Evolutionary conservation across 2,888 invertebrate species (phyloP).

Genomic region (Drosophila mercatorum): DNA sequence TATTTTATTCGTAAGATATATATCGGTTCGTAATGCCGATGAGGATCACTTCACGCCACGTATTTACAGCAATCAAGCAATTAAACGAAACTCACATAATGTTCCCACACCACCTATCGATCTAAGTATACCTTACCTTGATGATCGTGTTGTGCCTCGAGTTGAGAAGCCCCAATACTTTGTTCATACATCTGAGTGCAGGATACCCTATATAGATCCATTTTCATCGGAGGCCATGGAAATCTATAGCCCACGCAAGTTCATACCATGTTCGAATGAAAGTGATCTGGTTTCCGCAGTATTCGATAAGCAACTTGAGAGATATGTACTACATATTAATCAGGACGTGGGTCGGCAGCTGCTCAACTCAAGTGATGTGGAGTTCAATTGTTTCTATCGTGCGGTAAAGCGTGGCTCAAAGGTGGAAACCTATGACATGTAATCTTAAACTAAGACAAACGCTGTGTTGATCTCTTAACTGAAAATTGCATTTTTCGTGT

Average conservation of each 20-base stretch:
- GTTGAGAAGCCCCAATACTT: constrained; percentile 25
- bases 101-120: not conserved
- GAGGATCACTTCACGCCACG: not conserved
- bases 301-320: constrained; percentile 40
- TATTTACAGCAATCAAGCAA: not conserved
- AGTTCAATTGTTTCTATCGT: constrained; percentile 77
- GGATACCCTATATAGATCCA: constrained; percentile 87
- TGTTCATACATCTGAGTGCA: constrained; percentile 86
- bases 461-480: not conserved
- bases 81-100: not conserved
- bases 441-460: not conserved
- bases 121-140: too few relatives aligned
- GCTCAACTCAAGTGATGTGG: constrained; percentile 29
- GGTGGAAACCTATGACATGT: constrained; percentile 52
- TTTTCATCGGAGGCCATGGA: constrained; percentile 85
- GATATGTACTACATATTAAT: constrained; percentile 57
- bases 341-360: constrained; percentile 43
- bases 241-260: constrained; percentile 40
- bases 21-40: not conserved
- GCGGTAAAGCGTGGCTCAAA: constrained; percentile 54
- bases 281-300: constrained; percentile 45
- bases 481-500: not conserved
- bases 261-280: constrained; percentile 53
- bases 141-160: not conserved
- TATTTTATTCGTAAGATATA: not conserved